Base-by-base conservation (phyloP, 1,140 invertebrate genomes). In the Pseudachorutes palmiensis region DNA sequence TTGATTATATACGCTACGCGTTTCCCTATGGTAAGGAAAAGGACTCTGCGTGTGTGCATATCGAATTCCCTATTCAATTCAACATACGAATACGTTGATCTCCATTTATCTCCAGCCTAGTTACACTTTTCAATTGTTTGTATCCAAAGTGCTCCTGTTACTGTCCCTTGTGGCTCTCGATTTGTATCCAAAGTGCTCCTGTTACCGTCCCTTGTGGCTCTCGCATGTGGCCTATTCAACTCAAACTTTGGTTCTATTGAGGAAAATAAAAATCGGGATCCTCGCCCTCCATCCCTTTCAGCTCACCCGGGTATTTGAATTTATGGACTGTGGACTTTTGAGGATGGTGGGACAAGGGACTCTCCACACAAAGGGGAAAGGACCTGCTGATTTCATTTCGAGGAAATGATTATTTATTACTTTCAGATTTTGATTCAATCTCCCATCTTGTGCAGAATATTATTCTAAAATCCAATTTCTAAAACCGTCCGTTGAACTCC, bases 371-470 rank as follows among this genome's bases (percentile, higher is more conserved):
- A n/a, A n/a, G n/a, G 36, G 36, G 36, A 9, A 9, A 45, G 19
- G 36, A 45, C 9, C 36, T 45, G 36, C 36, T 45, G 36, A 45
- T 45, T 45, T 12, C 36, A 45, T 45, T 45, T 19, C 9, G 9
- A 45, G n/a, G n/a, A 45, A 45, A 45, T 45, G 9, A 45, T 45
- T 45, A 45, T 45, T 45, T 45, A 45, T 45, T 45, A 45, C 36
- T 45, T 45, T 45, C 36, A 45, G 19, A 45, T 12, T 19, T 45
- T 45, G 19, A 45, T 45, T 45, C 36, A 45, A 45, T 45, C 19
- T 19, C 9, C 19, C 9, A 45, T 45, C 9, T 19, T 9, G 19
- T 45, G 36, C 9, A 45, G 36, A 45, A 45, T 12, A 19, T n/a
- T n/a, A n/a, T n/a, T n/a, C n/a, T n/a, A n/a, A n/a, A n/a, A n/a